phyloP scores from a whole-genome alignment of 2,797 vertebrate genomes.

The Galago senegalensis region DNA sequence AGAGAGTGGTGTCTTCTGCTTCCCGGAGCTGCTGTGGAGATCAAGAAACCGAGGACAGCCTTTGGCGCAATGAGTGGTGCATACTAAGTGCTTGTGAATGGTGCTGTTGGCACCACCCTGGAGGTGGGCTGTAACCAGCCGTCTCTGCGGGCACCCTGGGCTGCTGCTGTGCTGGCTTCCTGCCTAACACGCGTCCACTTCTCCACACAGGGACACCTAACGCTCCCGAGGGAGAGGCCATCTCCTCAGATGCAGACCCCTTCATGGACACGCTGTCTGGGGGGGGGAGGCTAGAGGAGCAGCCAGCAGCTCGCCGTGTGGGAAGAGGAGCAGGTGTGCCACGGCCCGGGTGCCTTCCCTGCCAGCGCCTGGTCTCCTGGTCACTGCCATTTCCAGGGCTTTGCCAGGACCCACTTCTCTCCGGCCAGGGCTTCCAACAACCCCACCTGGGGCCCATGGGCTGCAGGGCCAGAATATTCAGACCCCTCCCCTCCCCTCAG shows the following conservation, averaged over 20 bases:
- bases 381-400: neutral
- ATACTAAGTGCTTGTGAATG: neutral
- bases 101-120: too few species aligned
- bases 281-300: neutral
- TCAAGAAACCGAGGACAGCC: neutral
- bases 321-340: neutral
- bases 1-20: neutral
- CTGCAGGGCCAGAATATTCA: neutral
- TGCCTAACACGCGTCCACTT: neutral
- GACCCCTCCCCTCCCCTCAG: too few species aligned
- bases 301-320: neutral
- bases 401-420: neutral
- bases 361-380: rapidly evolving
- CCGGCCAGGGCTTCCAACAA: neutral
- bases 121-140: neutral
- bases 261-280: neutral
- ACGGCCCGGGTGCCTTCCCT: neutral
- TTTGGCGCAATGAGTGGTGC: neutral
- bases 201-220: neutral
- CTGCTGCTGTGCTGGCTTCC: neutral
- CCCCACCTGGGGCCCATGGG: neutral
- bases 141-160: rapidly evolving
- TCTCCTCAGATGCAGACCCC: neutral
- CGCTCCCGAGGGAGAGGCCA: neutral
- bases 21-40: neutral